Percentiles rank a stretch among this genome's conserved stretches.
phyloP scores from a whole-genome alignment of 2,113 vertebrate genomes.

The Panthera leo region DNA sequence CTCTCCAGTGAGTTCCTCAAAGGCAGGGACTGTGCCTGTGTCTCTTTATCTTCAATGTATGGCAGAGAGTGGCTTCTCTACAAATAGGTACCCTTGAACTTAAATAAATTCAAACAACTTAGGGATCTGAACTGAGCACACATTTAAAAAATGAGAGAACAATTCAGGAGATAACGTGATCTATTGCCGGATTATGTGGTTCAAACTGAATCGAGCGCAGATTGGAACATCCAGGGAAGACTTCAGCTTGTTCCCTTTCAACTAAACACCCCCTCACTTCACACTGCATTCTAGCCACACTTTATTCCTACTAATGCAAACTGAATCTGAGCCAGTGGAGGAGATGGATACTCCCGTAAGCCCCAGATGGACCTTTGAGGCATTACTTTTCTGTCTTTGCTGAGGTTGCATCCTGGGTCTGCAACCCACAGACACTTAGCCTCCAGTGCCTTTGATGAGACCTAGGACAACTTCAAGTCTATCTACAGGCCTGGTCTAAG shows the following conservation, averaged over 20 bases:
- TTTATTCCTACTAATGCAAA: not conserved
- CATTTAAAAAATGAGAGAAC: not conserved
- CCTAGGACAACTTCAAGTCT: not conserved
- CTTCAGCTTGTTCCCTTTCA: not conserved
- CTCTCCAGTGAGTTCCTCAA: not conserved
- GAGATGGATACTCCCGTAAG: not conserved
- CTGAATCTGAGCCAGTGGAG: not conserved
- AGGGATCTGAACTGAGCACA: not conserved
- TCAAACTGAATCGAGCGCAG: not conserved
- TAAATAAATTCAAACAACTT: conserved; percentile 2
- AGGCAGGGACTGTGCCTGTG: not conserved
- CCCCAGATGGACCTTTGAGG: not conserved
- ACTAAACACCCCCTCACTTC: not conserved
- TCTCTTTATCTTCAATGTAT: not conserved
- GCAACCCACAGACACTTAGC: not conserved
- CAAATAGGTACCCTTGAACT: not conserved
- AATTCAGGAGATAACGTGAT: not conserved
- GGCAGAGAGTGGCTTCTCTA: not conserved
- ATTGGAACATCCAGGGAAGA: not conserved
- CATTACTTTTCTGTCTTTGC: not conserved
- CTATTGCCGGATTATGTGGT: not conserved
- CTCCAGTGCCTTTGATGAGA: not conserved
- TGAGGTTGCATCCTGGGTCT: not conserved
- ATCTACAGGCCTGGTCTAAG: not conserved
- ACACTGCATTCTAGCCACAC: not conserved